phyloP scores from a whole-genome alignment of 92 coral and sea anemone species.

The Siderastrea radians region DNA sequence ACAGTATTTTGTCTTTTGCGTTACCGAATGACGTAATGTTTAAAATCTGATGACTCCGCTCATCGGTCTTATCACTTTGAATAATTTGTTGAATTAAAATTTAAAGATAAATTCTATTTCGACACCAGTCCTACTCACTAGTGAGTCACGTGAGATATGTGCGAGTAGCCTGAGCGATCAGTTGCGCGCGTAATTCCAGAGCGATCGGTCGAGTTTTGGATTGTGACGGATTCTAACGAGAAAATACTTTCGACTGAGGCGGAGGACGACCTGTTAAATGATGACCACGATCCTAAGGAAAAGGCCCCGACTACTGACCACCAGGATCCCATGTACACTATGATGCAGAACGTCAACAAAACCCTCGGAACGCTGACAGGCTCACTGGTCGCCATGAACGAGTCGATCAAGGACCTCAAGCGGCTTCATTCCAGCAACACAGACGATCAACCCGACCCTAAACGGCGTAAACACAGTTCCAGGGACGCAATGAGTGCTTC shows the following conservation, averaged over 20 bases:
- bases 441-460: slow-evolving; percentile 15
- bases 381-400: slow-evolving; percentile 5
- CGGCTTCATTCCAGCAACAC: slow-evolving; percentile 25
- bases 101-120: too few species aligned
- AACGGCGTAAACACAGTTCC: slow-evolving; percentile 15
- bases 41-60: too few species aligned
- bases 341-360: slow-evolving; percentile 19
- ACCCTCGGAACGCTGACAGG: slow-evolving; percentile 18
- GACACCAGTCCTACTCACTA: too few species aligned
- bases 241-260: slow-evolving; percentile 34
- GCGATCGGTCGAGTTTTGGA: slow-evolving; percentile 30
- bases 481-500: slow-evolving; percentile 28
- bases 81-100: too few species aligned
- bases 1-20: too few species aligned
- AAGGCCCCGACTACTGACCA: slow-evolving; percentile 29
- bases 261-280: slow-evolving; percentile 25
- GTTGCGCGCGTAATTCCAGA: slow-evolving; percentile 30
- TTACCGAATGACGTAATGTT: too few species aligned
- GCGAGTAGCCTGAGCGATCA: too few species aligned
- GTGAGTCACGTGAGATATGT: too few species aligned
- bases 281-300: slow-evolving; percentile 23
- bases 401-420: neutral
- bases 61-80: too few species aligned
- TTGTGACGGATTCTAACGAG: neutral
- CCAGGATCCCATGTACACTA: slow-evolving; percentile 1